phyloP scores from a whole-genome alignment of 2,888 invertebrate genomes.

The Chloroclysta siterata region DNA sequence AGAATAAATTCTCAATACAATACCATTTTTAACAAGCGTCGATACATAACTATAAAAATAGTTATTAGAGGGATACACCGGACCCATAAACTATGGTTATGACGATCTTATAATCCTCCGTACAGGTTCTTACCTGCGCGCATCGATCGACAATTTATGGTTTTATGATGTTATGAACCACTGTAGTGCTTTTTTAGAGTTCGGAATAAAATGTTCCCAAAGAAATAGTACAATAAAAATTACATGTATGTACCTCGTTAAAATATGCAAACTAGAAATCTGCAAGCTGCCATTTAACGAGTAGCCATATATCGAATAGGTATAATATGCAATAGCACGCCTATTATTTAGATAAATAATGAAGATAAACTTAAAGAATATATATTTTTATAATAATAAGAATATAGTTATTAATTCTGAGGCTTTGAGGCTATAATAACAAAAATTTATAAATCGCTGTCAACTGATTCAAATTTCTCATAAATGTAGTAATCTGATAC shows the following conservation, averaged over 20 bases:
- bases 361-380: neutral
- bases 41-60: constrained; percentile 25
- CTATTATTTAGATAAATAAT: neutral
- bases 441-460: neutral
- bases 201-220: neutral
- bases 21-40: constrained; percentile 15
- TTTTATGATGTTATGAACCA: constrained; percentile 4
- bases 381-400: too few relatives aligned
- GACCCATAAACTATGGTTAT: constrained; percentile 33
- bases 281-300: too few relatives aligned
- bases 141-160: constrained; percentile 15
- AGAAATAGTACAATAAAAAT: neutral
- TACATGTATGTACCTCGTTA: neutral
- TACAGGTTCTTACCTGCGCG: constrained; percentile 27
- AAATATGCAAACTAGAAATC: neutral
- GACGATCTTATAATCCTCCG: constrained; percentile 21
- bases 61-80: constrained; percentile 30
- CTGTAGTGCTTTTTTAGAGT: neutral
- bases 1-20: neutral
- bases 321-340: neutral
- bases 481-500: constrained; percentile 6
- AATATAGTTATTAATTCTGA: too few relatives aligned
- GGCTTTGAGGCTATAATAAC: neutral
- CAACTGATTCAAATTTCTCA: constrained; percentile 3
- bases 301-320: too few relatives aligned